These are phyloP conservation scores for Meteorus colon DNA, from an alignment of 2,888 invertebrate species.

Conservation along the genomic window DNA sequence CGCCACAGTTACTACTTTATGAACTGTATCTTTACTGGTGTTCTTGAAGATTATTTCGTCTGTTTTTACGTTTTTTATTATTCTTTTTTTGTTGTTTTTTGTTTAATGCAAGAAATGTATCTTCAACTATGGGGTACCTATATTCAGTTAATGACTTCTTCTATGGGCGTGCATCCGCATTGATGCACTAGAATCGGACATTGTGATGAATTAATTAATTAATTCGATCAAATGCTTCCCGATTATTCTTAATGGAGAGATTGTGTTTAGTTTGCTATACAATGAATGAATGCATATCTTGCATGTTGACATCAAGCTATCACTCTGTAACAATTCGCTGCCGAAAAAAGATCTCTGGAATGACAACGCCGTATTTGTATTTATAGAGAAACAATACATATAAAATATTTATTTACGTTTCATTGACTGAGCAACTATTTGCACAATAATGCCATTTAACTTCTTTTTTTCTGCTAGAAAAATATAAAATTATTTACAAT, in stretches of 20 bases:
- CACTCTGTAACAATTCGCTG: slow-evolving; percentile 33
- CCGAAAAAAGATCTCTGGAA: slow-evolving; percentile 56
- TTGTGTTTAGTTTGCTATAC: slow-evolving; percentile 20
- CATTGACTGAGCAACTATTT: slow-evolving; percentile 62
- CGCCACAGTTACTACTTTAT: slow-evolving; percentile 39
- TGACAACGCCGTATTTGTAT: slow-evolving; percentile 64
- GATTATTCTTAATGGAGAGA: slow-evolving; percentile 30
- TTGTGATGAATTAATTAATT: not conserved
- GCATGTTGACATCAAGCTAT: not conserved
- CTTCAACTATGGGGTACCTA: not conserved
- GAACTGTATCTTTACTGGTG: not conserved
- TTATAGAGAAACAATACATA: slow-evolving; percentile 66
- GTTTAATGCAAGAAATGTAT: not conserved
- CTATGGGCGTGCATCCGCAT: not conserved
- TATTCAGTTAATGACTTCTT: not conserved
- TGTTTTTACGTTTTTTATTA: not conserved
- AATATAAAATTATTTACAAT: slow-evolving; percentile 72
- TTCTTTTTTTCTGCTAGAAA: slow-evolving; percentile 62
- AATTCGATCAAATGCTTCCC: not conserved
- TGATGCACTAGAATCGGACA: not conserved
- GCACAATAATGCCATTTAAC: slow-evolving; percentile 60
- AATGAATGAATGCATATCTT: not conserved
- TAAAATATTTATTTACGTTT: slow-evolving; percentile 68
- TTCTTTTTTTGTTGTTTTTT: slow-evolving; percentile 7
- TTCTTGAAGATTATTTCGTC: slow-evolving; percentile 26